These are phyloP conservation scores for Tenrec ecaudatus DNA, from an alignment of 2,113 vertebrate species.

Conservation along the genomic window DNA sequence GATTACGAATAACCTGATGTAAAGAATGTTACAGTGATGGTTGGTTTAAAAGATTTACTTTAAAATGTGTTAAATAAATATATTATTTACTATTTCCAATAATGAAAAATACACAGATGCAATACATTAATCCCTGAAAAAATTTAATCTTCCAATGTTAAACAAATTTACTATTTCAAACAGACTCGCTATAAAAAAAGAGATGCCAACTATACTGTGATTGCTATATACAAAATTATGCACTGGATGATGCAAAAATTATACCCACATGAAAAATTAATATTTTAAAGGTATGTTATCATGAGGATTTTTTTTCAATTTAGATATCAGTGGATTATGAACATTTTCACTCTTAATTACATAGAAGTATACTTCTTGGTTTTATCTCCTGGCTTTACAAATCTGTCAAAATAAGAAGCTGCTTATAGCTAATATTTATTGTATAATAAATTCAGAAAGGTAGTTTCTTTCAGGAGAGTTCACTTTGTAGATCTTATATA, in stretches of 20 bases:
- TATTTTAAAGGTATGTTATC: not conserved
- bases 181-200: not conserved
- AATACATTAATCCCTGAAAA: not conserved
- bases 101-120: not conserved
- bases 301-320: slow-evolving; percentile 5
- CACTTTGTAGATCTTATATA: not conserved
- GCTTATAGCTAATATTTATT: not conserved
- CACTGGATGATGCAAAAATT: not conserved
- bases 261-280: not conserved
- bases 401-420: not conserved
- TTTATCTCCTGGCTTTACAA: not conserved
- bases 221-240: not conserved
- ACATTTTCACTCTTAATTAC: not conserved
- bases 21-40: not conserved
- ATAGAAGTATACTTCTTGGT: not conserved
- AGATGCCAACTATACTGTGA: not conserved
- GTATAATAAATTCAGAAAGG: not conserved
- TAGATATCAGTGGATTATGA: not conserved
- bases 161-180: not conserved
- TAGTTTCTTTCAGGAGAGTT: not conserved
- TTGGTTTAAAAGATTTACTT: not conserved
- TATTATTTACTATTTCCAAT: not conserved
- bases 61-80: not conserved
- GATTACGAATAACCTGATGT: slow-evolving; percentile 1
- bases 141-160: not conserved